Conservation (phyloP, 2,797 vertebrate species). For the Eidolon dupreanum region DNA sequence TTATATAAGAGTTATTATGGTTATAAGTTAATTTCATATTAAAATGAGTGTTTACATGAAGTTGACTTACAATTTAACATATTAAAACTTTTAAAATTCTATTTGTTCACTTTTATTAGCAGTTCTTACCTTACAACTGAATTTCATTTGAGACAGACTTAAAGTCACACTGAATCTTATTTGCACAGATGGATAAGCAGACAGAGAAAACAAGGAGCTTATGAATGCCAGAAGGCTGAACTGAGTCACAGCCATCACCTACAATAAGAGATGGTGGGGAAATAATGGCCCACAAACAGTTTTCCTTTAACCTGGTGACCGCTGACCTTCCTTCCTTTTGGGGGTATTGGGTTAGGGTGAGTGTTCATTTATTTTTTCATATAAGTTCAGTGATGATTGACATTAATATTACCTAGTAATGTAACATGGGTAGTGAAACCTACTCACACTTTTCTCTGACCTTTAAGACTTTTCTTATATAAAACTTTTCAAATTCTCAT, state of each 20-base stretch:
- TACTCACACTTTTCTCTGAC: background rate
- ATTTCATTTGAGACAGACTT: slow-evolving; percentile 80
- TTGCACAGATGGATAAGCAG: slow-evolving; percentile 78
- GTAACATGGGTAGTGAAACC: accelerated
- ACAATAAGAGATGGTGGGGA: background rate
- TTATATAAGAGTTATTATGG: background rate
- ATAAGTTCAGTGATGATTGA: background rate
- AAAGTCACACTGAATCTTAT: slow-evolving; percentile 77
- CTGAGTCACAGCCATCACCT: slow-evolving; percentile 19
- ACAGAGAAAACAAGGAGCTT: slow-evolving; percentile 16
- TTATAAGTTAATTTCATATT: slow-evolving; percentile 51
- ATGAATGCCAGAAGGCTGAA: slow-evolving; percentile 41
- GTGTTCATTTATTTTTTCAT: background rate
- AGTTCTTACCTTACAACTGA: slow-evolving; percentile 81
- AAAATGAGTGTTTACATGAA: slow-evolving; percentile 64
- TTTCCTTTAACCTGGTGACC: background rate
- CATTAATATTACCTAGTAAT: background rate
- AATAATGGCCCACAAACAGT: background rate
- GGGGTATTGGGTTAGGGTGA: background rate
- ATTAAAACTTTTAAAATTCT: slow-evolving; percentile 62
- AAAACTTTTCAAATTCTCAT: background rate
- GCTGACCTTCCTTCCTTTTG: accelerated
- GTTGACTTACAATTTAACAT: slow-evolving; percentile 59
- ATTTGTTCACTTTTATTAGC: slow-evolving; percentile 81
- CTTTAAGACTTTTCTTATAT: background rate